A percentile compares a stretch with the other conserved stretches of the same genome.
Conservation (phyloP, 1,140 invertebrate genomes). For the Ditylenchus dipsaci region DNA sequence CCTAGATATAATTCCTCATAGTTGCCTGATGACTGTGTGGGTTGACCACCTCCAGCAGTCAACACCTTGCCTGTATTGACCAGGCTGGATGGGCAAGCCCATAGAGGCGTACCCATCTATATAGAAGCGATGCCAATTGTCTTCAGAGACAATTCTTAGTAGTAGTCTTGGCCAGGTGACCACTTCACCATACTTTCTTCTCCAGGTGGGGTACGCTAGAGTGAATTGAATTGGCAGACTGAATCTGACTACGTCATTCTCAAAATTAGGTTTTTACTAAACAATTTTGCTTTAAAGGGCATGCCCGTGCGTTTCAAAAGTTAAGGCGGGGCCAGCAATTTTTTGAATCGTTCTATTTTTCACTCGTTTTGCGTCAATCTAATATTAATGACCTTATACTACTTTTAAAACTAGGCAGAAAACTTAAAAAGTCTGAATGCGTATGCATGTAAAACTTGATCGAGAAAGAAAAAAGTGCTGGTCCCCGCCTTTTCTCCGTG, state of each 20-base stretch:
- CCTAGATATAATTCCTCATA: slow-evolving; percentile 33
- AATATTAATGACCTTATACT: too few relatives aligned
- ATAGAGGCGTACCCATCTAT: slow-evolving; percentile 33
- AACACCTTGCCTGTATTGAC: slow-evolving; percentile 13
- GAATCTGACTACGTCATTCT: slow-evolving; percentile 26
- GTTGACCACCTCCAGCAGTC: slow-evolving; percentile 36
- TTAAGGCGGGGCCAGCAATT: too few relatives aligned
- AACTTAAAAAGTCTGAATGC: too few relatives aligned
- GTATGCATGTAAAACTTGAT: too few relatives aligned
- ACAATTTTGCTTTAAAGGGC: too few relatives aligned
- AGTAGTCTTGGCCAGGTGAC: slow-evolving; percentile 28
- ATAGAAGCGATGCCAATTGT: slow-evolving; percentile 36
- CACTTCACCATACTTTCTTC: slow-evolving; percentile 11
- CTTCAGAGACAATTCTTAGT: slow-evolving; percentile 35
- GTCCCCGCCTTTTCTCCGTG: too few relatives aligned
- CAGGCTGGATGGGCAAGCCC: neutral
- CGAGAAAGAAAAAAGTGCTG: too few relatives aligned
- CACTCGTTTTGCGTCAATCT: too few relatives aligned
- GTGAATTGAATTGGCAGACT: slow-evolving; percentile 32
- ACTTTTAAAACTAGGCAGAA: too few relatives aligned
- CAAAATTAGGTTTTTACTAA: neutral
- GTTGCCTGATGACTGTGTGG: slow-evolving; percentile 10
- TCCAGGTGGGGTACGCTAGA: slow-evolving; percentile 13
- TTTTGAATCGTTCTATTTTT: too few relatives aligned
- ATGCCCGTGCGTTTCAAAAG: too few relatives aligned